Conservation (phyloP, 2,113 vertebrate species). For the Paratilapia polleni region DNA sequence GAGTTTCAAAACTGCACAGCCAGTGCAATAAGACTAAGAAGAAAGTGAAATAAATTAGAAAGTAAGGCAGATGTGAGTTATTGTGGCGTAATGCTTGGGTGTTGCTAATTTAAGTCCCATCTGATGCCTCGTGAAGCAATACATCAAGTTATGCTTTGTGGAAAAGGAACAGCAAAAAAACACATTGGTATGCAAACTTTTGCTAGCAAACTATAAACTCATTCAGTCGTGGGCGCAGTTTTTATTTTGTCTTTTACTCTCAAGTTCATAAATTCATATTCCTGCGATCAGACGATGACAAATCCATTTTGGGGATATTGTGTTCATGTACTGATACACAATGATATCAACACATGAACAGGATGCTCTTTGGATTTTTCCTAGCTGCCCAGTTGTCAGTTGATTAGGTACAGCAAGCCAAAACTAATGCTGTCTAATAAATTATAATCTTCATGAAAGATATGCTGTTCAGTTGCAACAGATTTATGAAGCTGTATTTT, state of each 20-base stretch:
- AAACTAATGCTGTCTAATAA: neutral
- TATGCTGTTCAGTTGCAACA: neutral
- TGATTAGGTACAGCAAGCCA: neutral
- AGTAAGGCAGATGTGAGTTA: conserved; percentile 8
- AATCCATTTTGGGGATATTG: neutral
- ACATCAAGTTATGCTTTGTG: neutral
- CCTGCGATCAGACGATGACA: neutral
- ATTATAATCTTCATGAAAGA: neutral
- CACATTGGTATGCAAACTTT: neutral
- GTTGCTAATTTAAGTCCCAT: neutral
- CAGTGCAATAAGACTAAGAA: neutral
- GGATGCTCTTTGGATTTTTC: neutral
- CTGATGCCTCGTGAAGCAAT: neutral
- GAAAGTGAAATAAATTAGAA: neutral
- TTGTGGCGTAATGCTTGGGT: neutral
- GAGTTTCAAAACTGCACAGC: conserved; percentile 2
- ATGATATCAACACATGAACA: neutral
- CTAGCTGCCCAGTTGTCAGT: neutral
- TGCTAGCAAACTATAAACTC: too few relatives aligned
- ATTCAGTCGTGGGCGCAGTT: neutral
- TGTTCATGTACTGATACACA: neutral
- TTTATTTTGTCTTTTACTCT: neutral
- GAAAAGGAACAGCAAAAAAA: neutral
- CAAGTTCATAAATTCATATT: neutral
- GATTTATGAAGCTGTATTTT: neutral